phyloP scores from a whole-genome alignment of 2,797 vertebrate genomes.

The Halcyon chelicuti region DNA sequence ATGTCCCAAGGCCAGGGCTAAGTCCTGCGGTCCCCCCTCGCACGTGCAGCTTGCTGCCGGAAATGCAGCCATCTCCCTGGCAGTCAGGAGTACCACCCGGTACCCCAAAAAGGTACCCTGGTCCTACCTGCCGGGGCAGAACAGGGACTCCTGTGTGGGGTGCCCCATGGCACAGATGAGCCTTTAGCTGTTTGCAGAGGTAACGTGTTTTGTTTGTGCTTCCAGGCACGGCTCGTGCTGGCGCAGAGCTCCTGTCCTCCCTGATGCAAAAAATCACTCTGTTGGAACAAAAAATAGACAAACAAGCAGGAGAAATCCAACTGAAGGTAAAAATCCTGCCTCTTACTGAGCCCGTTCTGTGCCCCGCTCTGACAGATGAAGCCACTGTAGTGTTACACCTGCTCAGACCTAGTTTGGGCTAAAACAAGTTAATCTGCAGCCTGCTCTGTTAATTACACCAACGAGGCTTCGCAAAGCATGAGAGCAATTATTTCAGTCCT shows the following conservation, averaged over 20 bases:
- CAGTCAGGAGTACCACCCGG: neutral
- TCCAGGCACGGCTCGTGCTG: slow-evolving; percentile 65
- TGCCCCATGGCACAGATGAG: neutral
- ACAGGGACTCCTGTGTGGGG: neutral
- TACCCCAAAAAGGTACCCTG: neutral
- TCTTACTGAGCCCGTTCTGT: neutral
- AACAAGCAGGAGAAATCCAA: slow-evolving; percentile 81
- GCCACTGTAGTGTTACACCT: neutral
- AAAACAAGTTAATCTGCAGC: neutral
- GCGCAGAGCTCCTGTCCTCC: slow-evolving; percentile 79
- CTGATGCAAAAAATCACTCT: slow-evolving; percentile 79
- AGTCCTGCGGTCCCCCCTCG: rapidly evolving
- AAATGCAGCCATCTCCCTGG: neutral
- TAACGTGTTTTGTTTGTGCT: neutral
- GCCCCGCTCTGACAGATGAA: neutral
- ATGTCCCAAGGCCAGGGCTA: neutral
- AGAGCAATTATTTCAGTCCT: neutral
- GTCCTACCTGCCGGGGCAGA: neutral
- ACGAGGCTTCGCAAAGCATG: neutral
- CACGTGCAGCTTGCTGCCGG: rapidly evolving
- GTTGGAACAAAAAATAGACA: slow-evolving; percentile 81
- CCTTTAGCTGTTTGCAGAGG: neutral
- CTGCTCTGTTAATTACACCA: neutral
- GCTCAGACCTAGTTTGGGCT: neutral
- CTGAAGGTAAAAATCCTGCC: slow-evolving; percentile 77